Base-by-base conservation (phyloP, 2,888 invertebrate species). In the Diplazon laetatorius region DNA sequence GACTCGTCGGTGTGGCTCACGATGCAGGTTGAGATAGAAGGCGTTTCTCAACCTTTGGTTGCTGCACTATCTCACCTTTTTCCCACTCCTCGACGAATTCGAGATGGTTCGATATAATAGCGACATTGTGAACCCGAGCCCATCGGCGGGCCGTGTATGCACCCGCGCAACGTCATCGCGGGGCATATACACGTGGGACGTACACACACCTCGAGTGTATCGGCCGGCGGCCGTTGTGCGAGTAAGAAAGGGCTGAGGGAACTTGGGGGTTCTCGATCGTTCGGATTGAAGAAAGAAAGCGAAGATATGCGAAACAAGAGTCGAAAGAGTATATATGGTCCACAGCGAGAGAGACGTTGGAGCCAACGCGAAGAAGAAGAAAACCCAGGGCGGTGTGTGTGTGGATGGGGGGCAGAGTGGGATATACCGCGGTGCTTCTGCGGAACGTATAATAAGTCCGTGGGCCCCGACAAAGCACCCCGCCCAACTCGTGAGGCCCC, bases 401-500 rank as follows among this genome's bases (percentile, higher is more conserved):
- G 57, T 30, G 16, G 35, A 30, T 35, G 57, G 35, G 35, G 30
- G 37, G 69, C n/a, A 48, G 69, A 48, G n/a, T n/a, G n/a, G n/a
- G n/a, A n/a, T n/a, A n/a, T n/a, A 52, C 55, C 42, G 52, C 42
- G 16, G 48, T 48, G 70, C 60, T 60, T 25, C 42, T 44, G 69
- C 65, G 42, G 60, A 60, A 70, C 48, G 70, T 71, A 78, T 78
- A 76, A 81, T 80, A 79, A 80, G 78, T 78, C 78, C 80, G 73
- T 66, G 72, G 73, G 79, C 59, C 52, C 81, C 81, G 82, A 82
- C 82, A 82, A 82, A 82, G 82, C 72, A 76, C 78, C 76, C 80
- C 81, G 82, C 82, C 82, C 82, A 82, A 76, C 80, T 81, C 78
- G 81, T 74, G 74, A 78, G 82, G 81, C 80, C 80, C 76, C 79